A percentile compares a stretch with the other conserved stretches of the same genome.
Evolutionary conservation across 2,888 invertebrate species (phyloP).

Genomic region (Tridacna crocea): DNA sequence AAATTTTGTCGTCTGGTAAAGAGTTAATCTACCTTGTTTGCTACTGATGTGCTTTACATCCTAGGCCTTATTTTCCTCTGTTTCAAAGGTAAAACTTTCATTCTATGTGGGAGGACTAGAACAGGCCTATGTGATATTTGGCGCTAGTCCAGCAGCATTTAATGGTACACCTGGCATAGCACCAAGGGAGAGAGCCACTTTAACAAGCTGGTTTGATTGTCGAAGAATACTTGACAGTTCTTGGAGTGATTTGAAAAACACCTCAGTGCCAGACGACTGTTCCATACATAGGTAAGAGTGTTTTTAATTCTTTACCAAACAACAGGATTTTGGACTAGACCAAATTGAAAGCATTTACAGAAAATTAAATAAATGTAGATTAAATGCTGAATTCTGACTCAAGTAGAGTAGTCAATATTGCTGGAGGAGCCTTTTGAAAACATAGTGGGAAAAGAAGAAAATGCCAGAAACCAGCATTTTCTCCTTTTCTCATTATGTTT

Average conservation of each 20-base stretch:
- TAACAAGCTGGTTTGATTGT: conserved; percentile 61
- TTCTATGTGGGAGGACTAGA: conserved; percentile 46
- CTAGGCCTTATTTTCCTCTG: background rate
- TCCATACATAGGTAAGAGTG: conserved; percentile 46
- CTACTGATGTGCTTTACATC: too few species aligned
- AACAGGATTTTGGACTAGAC: too few species aligned
- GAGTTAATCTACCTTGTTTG: too few species aligned
- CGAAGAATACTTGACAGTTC: conserved; percentile 43
- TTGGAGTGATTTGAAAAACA: conserved; percentile 32
- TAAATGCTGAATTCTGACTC: background rate
- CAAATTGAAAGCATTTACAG: too few species aligned
- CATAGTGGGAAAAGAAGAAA: background rate
- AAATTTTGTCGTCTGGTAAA: too few species aligned
- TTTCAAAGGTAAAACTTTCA: conserved; percentile 52
- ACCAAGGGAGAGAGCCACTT: conserved; percentile 26
- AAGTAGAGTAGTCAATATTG: background rate
- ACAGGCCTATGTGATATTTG: conserved; percentile 54
- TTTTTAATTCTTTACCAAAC: too few species aligned
- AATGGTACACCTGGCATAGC: conserved; percentile 35
- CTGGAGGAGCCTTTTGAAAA: too few species aligned
- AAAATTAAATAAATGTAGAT: too few species aligned
- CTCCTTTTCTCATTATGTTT: background rate
- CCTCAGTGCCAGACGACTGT: conserved; percentile 41
- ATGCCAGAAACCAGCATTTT: background rate
- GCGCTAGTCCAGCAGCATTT: conserved; percentile 34